Conservation (phyloP, 2,797 vertebrate genomes). For the Siniperca undulata region DNA sequence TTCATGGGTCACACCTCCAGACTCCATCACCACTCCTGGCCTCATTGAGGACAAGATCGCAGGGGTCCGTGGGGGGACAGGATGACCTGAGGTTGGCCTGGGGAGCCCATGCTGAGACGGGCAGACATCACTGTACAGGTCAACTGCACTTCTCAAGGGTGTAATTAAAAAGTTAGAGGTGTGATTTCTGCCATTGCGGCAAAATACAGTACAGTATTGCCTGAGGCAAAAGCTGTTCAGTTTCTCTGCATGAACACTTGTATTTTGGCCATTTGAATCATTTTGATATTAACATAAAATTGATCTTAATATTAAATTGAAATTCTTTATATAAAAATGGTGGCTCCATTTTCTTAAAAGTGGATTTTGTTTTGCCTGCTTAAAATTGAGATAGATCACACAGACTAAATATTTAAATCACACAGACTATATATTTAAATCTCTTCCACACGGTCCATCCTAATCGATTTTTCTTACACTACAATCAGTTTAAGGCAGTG, state of each 20-base stretch:
- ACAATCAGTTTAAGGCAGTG: background rate
- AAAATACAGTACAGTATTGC: constrained; percentile 48
- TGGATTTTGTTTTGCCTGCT: constrained; percentile 11
- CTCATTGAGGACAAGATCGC: constrained; percentile 65
- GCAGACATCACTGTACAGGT: constrained; percentile 63
- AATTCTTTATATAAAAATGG: background rate
- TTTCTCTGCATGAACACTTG: constrained; percentile 20
- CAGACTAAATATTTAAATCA: background rate
- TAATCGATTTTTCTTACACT: background rate
- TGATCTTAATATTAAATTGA: background rate
- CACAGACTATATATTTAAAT: background rate
- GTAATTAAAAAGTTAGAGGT: constrained; percentile 79
- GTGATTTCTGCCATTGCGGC: constrained; percentile 68
- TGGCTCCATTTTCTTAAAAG: background rate
- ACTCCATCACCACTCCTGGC: constrained; percentile 57
- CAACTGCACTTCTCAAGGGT: constrained; percentile 74
- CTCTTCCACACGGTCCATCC: background rate
- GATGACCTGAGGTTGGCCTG: constrained; percentile 66
- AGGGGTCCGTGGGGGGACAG: constrained; percentile 38
- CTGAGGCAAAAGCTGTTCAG: constrained; percentile 15
- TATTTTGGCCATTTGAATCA: constrained; percentile 24
- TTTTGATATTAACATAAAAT: constrained; percentile 15
- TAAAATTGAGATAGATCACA: constrained; percentile 5
- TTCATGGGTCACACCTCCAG: constrained; percentile 64
- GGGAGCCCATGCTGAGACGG: constrained; percentile 50